Conservation (phyloP, 2,113 vertebrate species). For the Tachycineta bicolor region DNA sequence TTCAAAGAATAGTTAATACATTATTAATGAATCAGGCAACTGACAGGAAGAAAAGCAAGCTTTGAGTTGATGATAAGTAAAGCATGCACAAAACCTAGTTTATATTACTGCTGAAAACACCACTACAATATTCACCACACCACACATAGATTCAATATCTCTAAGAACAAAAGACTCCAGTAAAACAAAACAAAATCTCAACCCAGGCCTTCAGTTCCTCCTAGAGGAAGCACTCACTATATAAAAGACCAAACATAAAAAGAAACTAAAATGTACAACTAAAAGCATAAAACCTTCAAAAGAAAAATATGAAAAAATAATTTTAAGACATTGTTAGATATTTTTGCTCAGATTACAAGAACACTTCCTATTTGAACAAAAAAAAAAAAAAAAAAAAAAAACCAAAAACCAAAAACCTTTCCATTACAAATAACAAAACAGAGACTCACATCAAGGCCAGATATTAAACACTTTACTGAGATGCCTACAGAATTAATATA, state of each 20-base stretch:
- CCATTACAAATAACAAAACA: background rate
- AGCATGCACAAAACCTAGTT: background rate
- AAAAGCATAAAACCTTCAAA: background rate
- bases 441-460: background rate
- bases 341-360: background rate
- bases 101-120: background rate
- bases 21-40: background rate
- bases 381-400: background rate
- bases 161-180: background rate
- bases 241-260: background rate
- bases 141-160: background rate
- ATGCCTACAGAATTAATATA: background rate
- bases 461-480: background rate
- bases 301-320: background rate
- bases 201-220: background rate
- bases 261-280: background rate
- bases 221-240: background rate
- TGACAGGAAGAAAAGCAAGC: background rate
- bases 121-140: background rate
- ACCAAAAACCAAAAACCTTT: background rate
- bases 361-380: background rate
- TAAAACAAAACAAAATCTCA: background rate
- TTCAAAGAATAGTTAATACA: background rate
- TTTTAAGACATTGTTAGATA: background rate
- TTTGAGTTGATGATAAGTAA: background rate